Evolutionary conservation across 2,888 invertebrate genomes (phyloP).

Genomic region (Schizotus pectinicornis): DNA sequence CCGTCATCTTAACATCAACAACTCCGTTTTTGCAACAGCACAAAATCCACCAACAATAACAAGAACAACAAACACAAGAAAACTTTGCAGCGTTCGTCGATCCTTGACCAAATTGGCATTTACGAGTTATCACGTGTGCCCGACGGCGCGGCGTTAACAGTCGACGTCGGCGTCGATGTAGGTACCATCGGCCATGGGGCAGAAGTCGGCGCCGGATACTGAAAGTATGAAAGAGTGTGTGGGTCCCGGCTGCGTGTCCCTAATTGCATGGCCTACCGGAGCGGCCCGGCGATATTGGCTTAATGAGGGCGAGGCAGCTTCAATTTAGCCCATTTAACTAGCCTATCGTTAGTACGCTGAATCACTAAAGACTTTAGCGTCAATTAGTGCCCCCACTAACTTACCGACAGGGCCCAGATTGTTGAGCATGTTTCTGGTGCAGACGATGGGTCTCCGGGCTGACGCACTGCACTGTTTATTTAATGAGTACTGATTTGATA

Average conservation of each 20-base stretch:
- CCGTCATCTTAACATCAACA: too few relatives aligned
- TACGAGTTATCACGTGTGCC: too few relatives aligned
- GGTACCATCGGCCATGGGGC: background rate
- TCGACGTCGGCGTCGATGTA: too few relatives aligned
- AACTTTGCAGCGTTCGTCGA: too few relatives aligned
- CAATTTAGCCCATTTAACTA: conserved; percentile 61
- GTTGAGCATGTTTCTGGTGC: conserved; percentile 55
- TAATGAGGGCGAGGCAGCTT: conserved; percentile 60
- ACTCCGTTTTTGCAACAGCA: too few relatives aligned
- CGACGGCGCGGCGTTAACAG: too few relatives aligned
- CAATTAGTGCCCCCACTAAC: conserved; percentile 59
- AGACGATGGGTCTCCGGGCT: conserved; percentile 21
- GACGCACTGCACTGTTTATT: conserved; percentile 59
- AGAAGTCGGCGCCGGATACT: conserved; percentile 38
- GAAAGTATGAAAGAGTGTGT: conserved; percentile 48
- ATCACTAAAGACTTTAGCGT: conserved; percentile 59
- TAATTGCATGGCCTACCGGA: conserved; percentile 59
- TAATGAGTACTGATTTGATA: conserved; percentile 62
- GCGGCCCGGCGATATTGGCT: conserved; percentile 56
- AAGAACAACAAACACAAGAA: too few relatives aligned
- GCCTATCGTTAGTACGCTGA: conserved; percentile 59
- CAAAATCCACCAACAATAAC: too few relatives aligned
- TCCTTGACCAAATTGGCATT: too few relatives aligned
- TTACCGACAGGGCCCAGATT: conserved; percentile 59
- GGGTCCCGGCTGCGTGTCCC: conserved; percentile 47